A percentile compares a stretch with the other conserved stretches of the same genome.
Conservation (phyloP, 2,113 vertebrate genomes). For the Gambusia affinis region DNA sequence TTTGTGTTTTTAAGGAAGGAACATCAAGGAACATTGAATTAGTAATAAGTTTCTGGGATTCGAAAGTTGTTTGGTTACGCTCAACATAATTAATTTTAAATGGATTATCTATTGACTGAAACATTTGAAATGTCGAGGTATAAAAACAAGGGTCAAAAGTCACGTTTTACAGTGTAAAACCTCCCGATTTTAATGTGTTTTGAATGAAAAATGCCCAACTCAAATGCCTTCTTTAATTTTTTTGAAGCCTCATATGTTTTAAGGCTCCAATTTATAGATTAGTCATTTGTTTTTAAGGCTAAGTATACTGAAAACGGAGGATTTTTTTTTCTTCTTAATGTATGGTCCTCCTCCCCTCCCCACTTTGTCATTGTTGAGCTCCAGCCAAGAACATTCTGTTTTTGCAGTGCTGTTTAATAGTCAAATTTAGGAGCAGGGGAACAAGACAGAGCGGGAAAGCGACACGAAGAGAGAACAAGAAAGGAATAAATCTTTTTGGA, state of each 20-base stretch:
- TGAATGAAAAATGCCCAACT: background rate
- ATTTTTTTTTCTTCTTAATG: slow-evolving; percentile 57
- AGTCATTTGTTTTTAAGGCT: slow-evolving; percentile 23
- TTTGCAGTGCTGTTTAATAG: slow-evolving; percentile 77
- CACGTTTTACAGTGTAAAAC: too few species aligned
- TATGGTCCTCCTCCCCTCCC: slow-evolving; percentile 74
- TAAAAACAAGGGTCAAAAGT: too few species aligned
- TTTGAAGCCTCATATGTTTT: slow-evolving; percentile 13
- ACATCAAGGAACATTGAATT: too few species aligned
- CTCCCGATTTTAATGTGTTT: background rate
- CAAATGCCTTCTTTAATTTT: slow-evolving; percentile 3
- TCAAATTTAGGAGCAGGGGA: slow-evolving; percentile 72
- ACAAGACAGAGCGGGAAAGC: slow-evolving; percentile 57
- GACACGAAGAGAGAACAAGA: slow-evolving; percentile 59
- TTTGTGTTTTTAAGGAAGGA: too few species aligned
- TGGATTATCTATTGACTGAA: too few species aligned
- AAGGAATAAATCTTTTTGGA: slow-evolving; percentile 70
- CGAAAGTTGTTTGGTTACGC: too few species aligned
- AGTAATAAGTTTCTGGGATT: too few species aligned
- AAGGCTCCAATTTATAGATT: slow-evolving; percentile 7
- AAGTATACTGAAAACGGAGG: slow-evolving; percentile 29
- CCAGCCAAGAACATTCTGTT: slow-evolving; percentile 82
- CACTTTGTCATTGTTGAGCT: slow-evolving; percentile 80
- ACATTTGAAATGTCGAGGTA: too few species aligned
- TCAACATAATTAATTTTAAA: too few species aligned